Base-by-base conservation (phyloP, 2,797 vertebrate species). In the Xiphorhynchus erythropygius region DNA sequence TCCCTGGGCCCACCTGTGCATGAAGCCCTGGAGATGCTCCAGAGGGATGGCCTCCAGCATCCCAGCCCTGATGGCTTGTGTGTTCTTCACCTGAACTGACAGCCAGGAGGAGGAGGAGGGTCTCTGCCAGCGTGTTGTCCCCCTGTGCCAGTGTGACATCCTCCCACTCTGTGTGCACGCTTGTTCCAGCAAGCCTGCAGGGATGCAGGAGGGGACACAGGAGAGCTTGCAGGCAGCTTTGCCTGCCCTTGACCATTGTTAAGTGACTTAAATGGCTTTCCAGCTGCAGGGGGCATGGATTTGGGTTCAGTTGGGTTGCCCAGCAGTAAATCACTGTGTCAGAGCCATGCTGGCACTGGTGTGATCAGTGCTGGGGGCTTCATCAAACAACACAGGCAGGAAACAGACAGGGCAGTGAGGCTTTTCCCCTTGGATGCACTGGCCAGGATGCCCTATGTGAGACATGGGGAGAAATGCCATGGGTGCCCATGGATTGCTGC, bases 401-500 rank as follows among this genome's bases (percentile, higher is more conserved):
- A 62, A 81, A 32, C 2, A 2, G 47, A n/a, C 30, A 64, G 52
- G 46, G 24, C 33, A 60, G 27, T 0, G 0, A 13, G 42, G 35
- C 50, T 88, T 25, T 49, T 52, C 44, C 53, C 50, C 23, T 59
- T 0, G 7, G 33, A 8, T n/a, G 15, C 30, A 1, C 30, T 3
- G 0, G 19, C 55, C 0, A 0, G 41, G 42, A 9, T 85, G 70
- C n/a, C 50, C 30, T 1, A 0, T 23, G 28, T 56, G 39, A 63
- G 76, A 55, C 18, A 6, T 2, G 2, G 32, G 8, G 32, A 37
- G 28, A 79, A 37, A 35, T 30, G 39, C 53, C n/a, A 7, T 0
- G 1, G 14, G 16, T 76, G 35, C 24, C 32, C 10, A 0, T 10
- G 55, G 52, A 41, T n/a, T 64, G 49, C 60, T 85, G 42, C 69